Percentiles rank a stretch among this genome's conserved stretches.
Evolutionary conservation across 2,797 vertebrate species (phyloP).

Genomic region (Hephaestus fuliginosus): DNA sequence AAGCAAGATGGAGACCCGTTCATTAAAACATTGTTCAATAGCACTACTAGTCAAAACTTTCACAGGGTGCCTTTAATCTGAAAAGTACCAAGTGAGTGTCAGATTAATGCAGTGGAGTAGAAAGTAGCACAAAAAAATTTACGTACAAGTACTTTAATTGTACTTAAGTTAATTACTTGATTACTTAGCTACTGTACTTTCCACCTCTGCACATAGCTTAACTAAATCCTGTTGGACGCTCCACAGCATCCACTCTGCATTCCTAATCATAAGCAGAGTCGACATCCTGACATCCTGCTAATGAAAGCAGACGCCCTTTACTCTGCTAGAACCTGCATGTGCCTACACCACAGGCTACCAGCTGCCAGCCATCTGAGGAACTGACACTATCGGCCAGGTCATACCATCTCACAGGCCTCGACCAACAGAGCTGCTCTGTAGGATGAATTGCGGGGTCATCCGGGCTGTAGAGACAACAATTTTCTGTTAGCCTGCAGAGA

Average conservation of each 20-base stretch:
- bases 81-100: background rate
- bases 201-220: slow-evolving; percentile 14
- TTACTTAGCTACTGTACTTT: slow-evolving; percentile 3
- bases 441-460: slow-evolving; percentile 18
- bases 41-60: background rate
- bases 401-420: slow-evolving; percentile 38
- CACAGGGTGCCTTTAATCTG: background rate
- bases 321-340: slow-evolving; percentile 50
- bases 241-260: slow-evolving; percentile 9
- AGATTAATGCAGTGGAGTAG: background rate
- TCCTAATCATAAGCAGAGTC: slow-evolving; percentile 35
- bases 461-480: slow-evolving; percentile 9
- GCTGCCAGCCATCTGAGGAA: slow-evolving; percentile 35
- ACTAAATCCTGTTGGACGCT: slow-evolving; percentile 22
- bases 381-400: slow-evolving; percentile 27
- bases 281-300: slow-evolving; percentile 34
- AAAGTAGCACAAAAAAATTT: slow-evolving; percentile 1
- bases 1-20: background rate
- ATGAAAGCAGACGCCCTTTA: slow-evolving; percentile 51
- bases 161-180: background rate
- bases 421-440: slow-evolving; percentile 30
- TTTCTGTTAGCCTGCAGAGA: slow-evolving; percentile 26
- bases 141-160: background rate
- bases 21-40: background rate
- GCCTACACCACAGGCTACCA: slow-evolving; percentile 40